phyloP scores from a whole-genome alignment of 2,797 vertebrate genomes.

The Kryptolebias ocellatus region DNA sequence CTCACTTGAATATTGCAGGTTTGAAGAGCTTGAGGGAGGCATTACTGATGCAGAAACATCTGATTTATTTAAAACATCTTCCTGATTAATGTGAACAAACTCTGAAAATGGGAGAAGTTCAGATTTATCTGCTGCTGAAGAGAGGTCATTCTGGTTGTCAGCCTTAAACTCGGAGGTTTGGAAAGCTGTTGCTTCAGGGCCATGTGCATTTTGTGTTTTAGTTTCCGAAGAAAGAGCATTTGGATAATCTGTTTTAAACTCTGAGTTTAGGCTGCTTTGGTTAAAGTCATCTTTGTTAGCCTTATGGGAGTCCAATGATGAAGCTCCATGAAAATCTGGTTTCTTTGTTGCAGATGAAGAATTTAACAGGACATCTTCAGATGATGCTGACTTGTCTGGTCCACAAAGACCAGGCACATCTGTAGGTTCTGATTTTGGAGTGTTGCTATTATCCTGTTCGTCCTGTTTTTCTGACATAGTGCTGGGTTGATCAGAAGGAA shows the following conservation, averaged over 20 bases:
- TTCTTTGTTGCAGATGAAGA: background rate
- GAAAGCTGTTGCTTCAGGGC: background rate
- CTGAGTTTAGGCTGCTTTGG: no score
- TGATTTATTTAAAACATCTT: constrained; percentile 6
- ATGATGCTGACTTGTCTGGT: background rate
- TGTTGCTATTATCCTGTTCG: background rate
- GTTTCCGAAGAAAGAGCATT: background rate
- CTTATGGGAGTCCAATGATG: background rate
- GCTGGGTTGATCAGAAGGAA: constrained; percentile 59
- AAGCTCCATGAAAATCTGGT: constrained; percentile 2
- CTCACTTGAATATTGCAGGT: background rate
- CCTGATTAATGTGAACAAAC: background rate
- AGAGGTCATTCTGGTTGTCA: background rate
- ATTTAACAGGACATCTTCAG: background rate
- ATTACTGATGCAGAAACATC: background rate
- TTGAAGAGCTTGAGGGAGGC: constrained; percentile 6
- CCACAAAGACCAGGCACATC: background rate
- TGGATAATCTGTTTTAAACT: background rate
- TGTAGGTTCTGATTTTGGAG: constrained; percentile 3
- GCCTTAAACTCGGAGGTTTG: background rate
- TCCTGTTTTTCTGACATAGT: background rate
- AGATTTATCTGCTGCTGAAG: background rate
- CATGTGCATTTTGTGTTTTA: background rate
- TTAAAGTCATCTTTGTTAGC: background rate
- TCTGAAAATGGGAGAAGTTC: background rate